Conservation (phyloP, 1,140 invertebrate species). For the Eurosta solidaginis region DNA sequence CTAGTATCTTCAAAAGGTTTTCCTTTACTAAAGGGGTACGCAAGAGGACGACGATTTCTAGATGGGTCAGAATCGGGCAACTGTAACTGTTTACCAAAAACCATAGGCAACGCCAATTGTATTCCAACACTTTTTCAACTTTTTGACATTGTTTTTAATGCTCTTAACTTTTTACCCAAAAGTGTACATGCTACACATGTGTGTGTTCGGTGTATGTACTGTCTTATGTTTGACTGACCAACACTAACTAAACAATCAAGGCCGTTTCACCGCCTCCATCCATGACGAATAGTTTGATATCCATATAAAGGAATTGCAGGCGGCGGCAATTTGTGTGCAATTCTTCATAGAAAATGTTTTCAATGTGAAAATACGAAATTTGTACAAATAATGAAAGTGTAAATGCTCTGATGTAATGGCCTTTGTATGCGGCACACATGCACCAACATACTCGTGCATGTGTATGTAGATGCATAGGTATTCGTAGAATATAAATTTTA, state of each 20-base stretch:
- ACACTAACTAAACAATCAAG: conserved; percentile 18
- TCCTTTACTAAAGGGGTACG: too few species aligned
- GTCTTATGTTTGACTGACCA: conserved; percentile 14
- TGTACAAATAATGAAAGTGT: neutral
- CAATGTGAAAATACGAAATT: neutral
- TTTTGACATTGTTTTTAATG: too few species aligned
- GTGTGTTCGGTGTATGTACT: neutral
- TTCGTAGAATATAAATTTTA: neutral
- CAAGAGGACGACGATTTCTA: too few species aligned
- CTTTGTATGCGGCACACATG: neutral
- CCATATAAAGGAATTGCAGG: neutral
- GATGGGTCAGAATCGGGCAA: too few species aligned
- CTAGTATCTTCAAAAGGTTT: too few species aligned
- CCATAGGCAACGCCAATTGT: too few species aligned
- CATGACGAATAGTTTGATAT: neutral
- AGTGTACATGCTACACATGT: neutral
- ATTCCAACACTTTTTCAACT: too few species aligned
- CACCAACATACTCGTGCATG: neutral
- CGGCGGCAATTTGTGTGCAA: neutral
- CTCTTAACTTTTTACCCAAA: too few species aligned
- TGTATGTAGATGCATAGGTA: neutral
- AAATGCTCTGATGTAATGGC: neutral
- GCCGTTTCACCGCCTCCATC: neutral
- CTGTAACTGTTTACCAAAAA: too few species aligned
- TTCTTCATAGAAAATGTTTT: neutral